Evolutionary conservation across 2,797 vertebrate species (phyloP).

Genomic region (Sebastiscus albofasciatus): DNA sequence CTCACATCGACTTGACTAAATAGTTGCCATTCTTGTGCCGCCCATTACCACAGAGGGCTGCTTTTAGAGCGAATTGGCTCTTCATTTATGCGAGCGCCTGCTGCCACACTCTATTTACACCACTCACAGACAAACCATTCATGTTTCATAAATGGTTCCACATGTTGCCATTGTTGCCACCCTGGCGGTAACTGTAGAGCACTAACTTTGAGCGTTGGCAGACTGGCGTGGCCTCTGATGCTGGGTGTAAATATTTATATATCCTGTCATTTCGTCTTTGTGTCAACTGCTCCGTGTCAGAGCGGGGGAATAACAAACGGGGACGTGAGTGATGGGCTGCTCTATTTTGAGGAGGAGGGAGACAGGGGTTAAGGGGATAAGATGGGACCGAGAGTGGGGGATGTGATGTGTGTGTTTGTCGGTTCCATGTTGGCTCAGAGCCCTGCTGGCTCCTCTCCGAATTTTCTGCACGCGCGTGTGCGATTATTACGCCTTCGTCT

Average conservation of each 20-base stretch:
- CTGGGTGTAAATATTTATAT: constrained; percentile 75
- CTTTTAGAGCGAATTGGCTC: constrained; percentile 59
- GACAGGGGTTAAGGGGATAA: constrained; percentile 67
- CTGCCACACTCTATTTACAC: constrained; percentile 64
- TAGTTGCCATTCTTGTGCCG: constrained; percentile 46
- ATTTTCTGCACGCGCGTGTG: constrained; percentile 27
- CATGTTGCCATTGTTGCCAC: constrained; percentile 63
- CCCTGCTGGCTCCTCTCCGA: constrained; percentile 33
- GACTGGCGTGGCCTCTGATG: constrained; percentile 61
- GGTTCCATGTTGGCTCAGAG: constrained; percentile 48
- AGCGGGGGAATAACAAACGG: constrained; percentile 59
- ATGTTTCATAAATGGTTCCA: constrained; percentile 69
- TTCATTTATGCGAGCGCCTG: constrained; percentile 45
- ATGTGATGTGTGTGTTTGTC: not conserved
- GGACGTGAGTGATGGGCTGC: constrained; percentile 60
- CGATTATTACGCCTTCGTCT: constrained; percentile 43
- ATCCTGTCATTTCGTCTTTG: constrained; percentile 72
- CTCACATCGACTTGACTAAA: constrained; percentile 45
- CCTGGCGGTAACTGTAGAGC: constrained; percentile 30
- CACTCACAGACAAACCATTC: constrained; percentile 57
- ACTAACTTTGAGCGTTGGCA: constrained; percentile 48
- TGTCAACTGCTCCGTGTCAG: constrained; percentile 66
- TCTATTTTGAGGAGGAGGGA: constrained; percentile 65
- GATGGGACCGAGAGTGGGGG: constrained; percentile 7
- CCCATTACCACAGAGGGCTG: constrained; percentile 46